A percentile compares a stretch with the other conserved stretches of the same genome.
These are phyloP conservation scores for Zosterops hypoxanthus DNA, from an alignment of 2,113 vertebrate genomes.

Conservation along the genomic window DNA sequence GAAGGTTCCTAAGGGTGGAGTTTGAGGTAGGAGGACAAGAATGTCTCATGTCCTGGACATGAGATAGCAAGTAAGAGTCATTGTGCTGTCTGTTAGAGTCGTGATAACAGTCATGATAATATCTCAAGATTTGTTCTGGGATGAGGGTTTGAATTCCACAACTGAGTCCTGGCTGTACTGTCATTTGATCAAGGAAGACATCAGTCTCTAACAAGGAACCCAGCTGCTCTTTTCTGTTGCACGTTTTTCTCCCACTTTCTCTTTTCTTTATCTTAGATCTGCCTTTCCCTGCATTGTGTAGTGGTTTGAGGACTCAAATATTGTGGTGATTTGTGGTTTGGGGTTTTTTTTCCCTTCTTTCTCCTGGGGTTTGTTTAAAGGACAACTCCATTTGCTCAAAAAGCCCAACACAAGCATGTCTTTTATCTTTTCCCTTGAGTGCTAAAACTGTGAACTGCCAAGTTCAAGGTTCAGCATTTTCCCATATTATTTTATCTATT, in stretches of 20 bases:
- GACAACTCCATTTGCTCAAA: background rate
- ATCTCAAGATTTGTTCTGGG: background rate
- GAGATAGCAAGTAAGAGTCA: background rate
- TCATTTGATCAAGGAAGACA: background rate
- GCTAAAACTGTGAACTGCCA: constrained; percentile 35
- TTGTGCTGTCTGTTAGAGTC: background rate
- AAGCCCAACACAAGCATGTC: background rate
- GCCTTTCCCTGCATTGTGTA: background rate
- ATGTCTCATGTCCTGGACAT: background rate
- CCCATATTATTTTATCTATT: constrained; percentile 51
- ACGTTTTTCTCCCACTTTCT: background rate
- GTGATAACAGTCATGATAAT: background rate
- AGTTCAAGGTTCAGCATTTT: constrained; percentile 62
- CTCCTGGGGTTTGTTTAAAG: constrained; percentile 18
- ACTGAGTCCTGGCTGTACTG: background rate
- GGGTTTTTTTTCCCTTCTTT: background rate
- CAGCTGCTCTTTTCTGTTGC: background rate
- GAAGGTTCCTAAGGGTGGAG: background rate
- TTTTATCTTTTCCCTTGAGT: constrained; percentile 59
- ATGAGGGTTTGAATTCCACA: background rate
- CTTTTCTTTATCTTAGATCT: background rate
- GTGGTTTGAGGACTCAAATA: background rate
- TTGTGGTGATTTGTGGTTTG: background rate
- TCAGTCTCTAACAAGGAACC: background rate
- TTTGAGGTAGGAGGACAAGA: background rate